These are phyloP conservation scores for Stomatorhinus walkeri DNA, from an alignment of 2,797 vertebrate species.

Conservation along the genomic window DNA sequence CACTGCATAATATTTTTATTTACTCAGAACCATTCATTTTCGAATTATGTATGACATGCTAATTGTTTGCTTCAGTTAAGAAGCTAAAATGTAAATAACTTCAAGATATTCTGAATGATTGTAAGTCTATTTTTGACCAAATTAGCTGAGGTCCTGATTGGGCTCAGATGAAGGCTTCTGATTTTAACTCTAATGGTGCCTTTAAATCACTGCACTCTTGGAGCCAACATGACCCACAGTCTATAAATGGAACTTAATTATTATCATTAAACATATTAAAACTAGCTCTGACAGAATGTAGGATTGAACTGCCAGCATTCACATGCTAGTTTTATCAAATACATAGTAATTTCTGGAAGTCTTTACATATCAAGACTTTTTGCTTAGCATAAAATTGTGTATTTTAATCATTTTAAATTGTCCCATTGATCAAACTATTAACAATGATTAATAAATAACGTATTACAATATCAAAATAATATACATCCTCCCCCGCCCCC, in stretches of 20 bases:
- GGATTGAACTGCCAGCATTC: not conserved
- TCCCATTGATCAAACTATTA: not conserved
- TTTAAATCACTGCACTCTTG: slow-evolving; percentile 41
- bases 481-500: not conserved
- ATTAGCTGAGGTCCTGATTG: slow-evolving; percentile 35
- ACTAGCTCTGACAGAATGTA: not conserved
- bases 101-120: slow-evolving; percentile 42
- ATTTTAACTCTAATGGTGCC: slow-evolving; percentile 40
- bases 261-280: slow-evolving; percentile 24
- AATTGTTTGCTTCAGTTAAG: slow-evolving; percentile 53
- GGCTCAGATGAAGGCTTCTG: slow-evolving; percentile 46
- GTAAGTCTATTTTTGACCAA: slow-evolving; percentile 48
- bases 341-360: not conserved
- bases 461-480: not conserved
- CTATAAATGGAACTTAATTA: slow-evolving; percentile 28
- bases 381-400: not conserved
- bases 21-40: slow-evolving; percentile 48
- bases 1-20: not conserved
- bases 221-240: slow-evolving; percentile 38
- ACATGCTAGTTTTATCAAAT: slow-evolving; percentile 13
- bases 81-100: slow-evolving; percentile 49
- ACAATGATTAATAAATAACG: not conserved
- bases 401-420: not conserved
- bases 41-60: slow-evolving; percentile 42
- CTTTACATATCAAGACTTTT: slow-evolving; percentile 9